phyloP scores from a whole-genome alignment of 2,113 vertebrate genomes.

The Scytalopus superciliaris region DNA sequence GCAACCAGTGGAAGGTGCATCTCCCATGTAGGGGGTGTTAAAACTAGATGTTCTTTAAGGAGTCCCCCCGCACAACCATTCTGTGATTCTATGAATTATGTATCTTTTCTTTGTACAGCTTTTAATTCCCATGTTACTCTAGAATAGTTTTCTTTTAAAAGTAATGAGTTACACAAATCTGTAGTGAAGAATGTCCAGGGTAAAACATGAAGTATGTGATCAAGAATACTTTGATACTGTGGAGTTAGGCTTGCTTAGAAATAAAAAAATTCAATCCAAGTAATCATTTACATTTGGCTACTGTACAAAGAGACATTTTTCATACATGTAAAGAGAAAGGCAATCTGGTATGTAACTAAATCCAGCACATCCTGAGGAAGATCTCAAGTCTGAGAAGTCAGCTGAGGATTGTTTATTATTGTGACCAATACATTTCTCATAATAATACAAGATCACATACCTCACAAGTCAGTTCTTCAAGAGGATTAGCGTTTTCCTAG shows the following conservation, averaged over 20 bases:
- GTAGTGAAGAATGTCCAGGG: background rate
- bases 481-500: background rate
- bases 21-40: accelerated
- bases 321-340: background rate
- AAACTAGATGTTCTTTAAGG: background rate
- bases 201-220: background rate
- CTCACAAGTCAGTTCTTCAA: background rate
- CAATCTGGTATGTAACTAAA: background rate
- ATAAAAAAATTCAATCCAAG: background rate
- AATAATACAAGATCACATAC: background rate
- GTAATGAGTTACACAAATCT: background rate
- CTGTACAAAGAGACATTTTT: background rate
- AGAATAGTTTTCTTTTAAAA: background rate
- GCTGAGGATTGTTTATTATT: background rate
- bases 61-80: background rate
- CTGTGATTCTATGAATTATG: too few relatives aligned
- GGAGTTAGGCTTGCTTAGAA: background rate
- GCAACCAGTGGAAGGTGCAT: background rate
- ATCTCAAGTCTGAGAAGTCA: background rate
- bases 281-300: background rate
- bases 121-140: background rate
- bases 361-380: background rate
- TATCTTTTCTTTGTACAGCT: background rate
- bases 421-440: background rate
- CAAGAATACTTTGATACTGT: background rate